A percentile compares a stretch with the other conserved stretches of the same genome.
These are phyloP conservation scores for Psittacula derbiana DNA, from an alignment of 2,797 vertebrate genomes.

Conservation along the genomic window DNA sequence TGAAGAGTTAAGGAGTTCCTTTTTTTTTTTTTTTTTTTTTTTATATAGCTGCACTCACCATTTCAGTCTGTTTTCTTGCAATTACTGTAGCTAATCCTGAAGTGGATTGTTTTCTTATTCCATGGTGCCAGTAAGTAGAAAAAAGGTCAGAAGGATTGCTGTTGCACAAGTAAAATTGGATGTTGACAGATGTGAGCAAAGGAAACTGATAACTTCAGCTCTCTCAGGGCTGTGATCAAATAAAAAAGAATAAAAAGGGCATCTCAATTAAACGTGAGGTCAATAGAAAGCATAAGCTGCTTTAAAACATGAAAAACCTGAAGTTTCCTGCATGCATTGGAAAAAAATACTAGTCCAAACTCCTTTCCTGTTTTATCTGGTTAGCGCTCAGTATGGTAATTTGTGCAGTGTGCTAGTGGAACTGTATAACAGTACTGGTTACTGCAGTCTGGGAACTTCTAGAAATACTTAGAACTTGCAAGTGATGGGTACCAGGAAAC, in stretches of 20 bases:
- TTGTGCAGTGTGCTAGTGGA: neutral
- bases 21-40: neutral
- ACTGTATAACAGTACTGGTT: neutral
- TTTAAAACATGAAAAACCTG: neutral
- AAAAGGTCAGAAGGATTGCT: neutral
- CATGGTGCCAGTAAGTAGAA: neutral
- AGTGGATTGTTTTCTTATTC: neutral
- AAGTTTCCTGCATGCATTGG: neutral
- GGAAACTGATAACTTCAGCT: neutral
- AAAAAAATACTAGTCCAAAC: neutral
- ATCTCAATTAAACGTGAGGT: neutral
- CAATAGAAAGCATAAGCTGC: neutral
- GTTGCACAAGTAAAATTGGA: neutral
- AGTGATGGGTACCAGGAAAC: neutral
- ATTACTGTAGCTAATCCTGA: neutral
- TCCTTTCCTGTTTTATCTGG: neutral
- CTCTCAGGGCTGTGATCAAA: neutral
- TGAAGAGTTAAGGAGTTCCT: neutral
- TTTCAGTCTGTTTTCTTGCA: neutral
- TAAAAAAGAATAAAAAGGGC: neutral
- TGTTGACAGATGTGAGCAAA: neutral
- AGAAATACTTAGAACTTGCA: neutral
- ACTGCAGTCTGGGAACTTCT: neutral
- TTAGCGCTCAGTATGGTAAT: accelerated
- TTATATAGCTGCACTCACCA: neutral